These are phyloP conservation scores for Erynnis tages DNA, from an alignment of 2,888 invertebrate genomes.

Conservation along the genomic window DNA sequence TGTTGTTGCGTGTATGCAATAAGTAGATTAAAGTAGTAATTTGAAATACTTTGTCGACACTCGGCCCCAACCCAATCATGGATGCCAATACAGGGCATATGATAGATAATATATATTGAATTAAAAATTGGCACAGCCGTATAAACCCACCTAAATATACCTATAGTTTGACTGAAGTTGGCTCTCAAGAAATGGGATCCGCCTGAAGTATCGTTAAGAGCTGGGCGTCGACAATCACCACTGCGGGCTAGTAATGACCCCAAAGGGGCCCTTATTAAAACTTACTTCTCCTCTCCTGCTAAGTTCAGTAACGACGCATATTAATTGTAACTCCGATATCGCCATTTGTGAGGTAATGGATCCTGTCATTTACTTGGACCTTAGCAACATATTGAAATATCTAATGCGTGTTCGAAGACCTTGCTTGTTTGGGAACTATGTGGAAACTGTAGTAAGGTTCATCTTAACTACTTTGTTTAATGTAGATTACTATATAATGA, in stretches of 20 bases:
- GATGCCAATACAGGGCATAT: too few relatives aligned
- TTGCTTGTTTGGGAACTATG: neutral
- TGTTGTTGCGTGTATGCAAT: too few relatives aligned
- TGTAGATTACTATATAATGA: too few relatives aligned
- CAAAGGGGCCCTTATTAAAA: slow-evolving; percentile 74
- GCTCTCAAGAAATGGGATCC: neutral
- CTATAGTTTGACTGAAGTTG: too few relatives aligned
- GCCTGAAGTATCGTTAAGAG: slow-evolving; percentile 21
- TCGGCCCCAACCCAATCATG: too few relatives aligned
- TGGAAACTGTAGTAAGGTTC: neutral
- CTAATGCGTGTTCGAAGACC: slow-evolving; percentile 1
- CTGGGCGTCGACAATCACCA: slow-evolving; percentile 17
- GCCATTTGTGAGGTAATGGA: slow-evolving; percentile 46
- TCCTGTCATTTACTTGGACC: slow-evolving; percentile 20
- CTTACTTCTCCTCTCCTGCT: slow-evolving; percentile 52
- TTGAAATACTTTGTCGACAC: too few relatives aligned
- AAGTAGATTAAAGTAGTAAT: too few relatives aligned
- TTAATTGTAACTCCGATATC: slow-evolving; percentile 65
- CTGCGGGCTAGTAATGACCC: slow-evolving; percentile 58
- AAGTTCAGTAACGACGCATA: slow-evolving; percentile 72
- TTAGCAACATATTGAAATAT: slow-evolving; percentile 21
- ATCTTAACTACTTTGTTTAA: too few relatives aligned
- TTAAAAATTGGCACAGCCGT: too few relatives aligned
- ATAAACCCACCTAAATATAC: too few relatives aligned
- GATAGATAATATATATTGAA: too few relatives aligned